These are phyloP conservation scores for Tenodera sinensis DNA, from an alignment of 2,888 invertebrate species.

Conservation along the genomic window DNA sequence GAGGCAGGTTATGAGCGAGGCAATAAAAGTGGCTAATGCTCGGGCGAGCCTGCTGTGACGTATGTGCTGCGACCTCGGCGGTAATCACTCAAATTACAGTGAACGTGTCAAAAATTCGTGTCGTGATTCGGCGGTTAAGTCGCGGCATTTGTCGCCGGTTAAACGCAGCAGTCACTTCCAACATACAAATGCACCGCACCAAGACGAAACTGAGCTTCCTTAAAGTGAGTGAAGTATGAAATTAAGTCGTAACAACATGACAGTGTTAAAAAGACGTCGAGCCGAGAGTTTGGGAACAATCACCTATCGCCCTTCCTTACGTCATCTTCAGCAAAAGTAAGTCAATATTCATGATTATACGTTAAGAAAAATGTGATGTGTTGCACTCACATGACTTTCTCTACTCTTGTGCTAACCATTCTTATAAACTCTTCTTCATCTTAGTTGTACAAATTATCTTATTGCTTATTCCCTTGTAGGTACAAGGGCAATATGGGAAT, in stretches of 20 bases:
- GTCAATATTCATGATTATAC: no score
- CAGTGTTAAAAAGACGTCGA: constrained; percentile 22
- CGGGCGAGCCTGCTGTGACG: not conserved
- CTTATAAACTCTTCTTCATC: no score
- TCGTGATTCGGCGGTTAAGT: not conserved
- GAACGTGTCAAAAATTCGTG: not conserved
- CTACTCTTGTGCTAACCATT: no score
- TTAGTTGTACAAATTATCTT: no score
- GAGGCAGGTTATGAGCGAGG: not conserved
- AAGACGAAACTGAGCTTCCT: no score
- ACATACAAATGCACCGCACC: no score
- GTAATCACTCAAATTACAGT: not conserved
- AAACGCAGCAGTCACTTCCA: no score
- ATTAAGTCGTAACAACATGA: not conserved
- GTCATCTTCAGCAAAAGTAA: not conserved
- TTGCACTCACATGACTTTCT: no score
- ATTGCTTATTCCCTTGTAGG: no score
- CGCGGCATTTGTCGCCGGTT: no score
- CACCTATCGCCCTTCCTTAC: constrained; percentile 9
- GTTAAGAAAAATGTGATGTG: no score
- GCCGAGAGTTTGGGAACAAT: constrained; percentile 31
- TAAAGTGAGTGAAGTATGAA: not conserved
- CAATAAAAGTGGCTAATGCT: not conserved
- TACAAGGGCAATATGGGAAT: no score
- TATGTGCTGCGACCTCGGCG: not conserved